Conservation (phyloP, 2,888 invertebrate species). For the Taenaris catops region DNA sequence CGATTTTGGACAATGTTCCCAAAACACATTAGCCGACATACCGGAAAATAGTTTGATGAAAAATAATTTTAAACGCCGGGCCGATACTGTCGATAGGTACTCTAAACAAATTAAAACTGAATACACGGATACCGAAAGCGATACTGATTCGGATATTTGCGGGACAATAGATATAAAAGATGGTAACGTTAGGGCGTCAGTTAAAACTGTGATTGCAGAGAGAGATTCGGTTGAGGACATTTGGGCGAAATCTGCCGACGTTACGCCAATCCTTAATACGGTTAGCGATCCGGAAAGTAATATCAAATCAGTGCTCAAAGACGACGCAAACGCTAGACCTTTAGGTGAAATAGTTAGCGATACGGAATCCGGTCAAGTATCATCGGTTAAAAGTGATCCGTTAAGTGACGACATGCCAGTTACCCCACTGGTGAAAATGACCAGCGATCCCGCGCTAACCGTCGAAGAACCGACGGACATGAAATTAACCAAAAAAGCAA, state of each 20-base stretch:
- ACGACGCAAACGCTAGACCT: not conserved
- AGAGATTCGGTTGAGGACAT: not conserved
- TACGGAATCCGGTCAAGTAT: constrained; percentile 28
- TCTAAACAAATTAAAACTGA: constrained; percentile 39
- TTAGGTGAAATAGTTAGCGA: constrained; percentile 21
- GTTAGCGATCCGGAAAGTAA: not conserved
- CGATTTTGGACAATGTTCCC: constrained; percentile 1
- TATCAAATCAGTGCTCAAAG: not conserved
- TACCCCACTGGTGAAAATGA: constrained; percentile 49
- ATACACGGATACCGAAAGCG: constrained; percentile 35
- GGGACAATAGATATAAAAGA: not conserved
- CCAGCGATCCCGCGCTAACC: constrained; percentile 60
- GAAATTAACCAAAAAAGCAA: constrained; percentile 4
- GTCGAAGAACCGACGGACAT: constrained; percentile 33
- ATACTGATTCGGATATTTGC: constrained; percentile 14
- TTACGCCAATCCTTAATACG: not conserved
- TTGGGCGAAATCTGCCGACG: not conserved
- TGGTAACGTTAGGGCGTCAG: not conserved
- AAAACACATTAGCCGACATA: not conserved
- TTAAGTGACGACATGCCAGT: constrained; percentile 28
- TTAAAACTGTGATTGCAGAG: no score
- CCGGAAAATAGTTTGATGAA: constrained; percentile 1
- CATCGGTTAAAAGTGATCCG: constrained; percentile 11
- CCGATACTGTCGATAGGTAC: constrained; percentile 41
- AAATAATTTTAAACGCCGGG: constrained; percentile 32